A percentile compares a stretch with the other conserved stretches of the same genome.
phyloP scores from a whole-genome alignment of 2,113 vertebrate genomes.

The Rhadina sibilatrix region DNA sequence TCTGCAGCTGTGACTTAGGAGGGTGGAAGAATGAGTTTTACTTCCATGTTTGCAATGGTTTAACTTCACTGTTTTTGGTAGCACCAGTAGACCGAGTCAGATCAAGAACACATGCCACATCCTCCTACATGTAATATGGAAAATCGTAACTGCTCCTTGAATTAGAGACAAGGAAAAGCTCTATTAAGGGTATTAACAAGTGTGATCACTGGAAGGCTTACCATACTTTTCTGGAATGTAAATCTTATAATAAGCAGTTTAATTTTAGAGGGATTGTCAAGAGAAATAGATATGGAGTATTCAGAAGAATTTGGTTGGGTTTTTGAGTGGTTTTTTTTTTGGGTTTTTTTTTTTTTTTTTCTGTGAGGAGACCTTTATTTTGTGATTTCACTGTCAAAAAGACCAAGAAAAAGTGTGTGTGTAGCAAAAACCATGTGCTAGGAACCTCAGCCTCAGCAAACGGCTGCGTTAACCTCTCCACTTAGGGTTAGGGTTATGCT shows the following conservation, averaged over 20 bases:
- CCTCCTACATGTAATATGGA: background rate
- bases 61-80: background rate
- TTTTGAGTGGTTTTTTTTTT: too few relatives aligned
- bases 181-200: background rate
- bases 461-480: fast-evolving
- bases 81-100: background rate
- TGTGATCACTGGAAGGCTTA: background rate
- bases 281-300: background rate
- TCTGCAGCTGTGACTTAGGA: slow-evolving; percentile 13
- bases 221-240: background rate
- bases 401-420: background rate
- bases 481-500: background rate
- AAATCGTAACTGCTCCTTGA: background rate
- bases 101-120: background rate
- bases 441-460: background rate
- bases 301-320: background rate
- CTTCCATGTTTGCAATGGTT: background rate
- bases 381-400: background rate
- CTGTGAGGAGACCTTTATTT: background rate
- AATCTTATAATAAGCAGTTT: background rate
- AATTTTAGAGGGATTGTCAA: background rate
- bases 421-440: background rate
- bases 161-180: background rate
- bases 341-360: background rate
- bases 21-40: background rate